Percentiles rank a stretch among this genome's conserved stretches.
These are phyloP conservation scores for Myrmecophaga tridactyla DNA, from an alignment of 2,113 vertebrate species.

Conservation along the genomic window DNA sequence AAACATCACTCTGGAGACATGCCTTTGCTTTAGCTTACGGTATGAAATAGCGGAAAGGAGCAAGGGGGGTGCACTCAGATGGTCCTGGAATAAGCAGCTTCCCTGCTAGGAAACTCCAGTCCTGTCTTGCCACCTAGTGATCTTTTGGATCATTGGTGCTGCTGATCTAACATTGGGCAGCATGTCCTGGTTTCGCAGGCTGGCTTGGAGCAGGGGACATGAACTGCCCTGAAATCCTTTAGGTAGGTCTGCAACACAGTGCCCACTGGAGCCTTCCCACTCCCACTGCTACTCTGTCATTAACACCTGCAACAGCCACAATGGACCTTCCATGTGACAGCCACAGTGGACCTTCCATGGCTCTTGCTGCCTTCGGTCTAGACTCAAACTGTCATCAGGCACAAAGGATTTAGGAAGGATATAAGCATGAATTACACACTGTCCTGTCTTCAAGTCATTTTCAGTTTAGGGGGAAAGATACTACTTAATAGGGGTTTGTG, in stretches of 20 bases:
- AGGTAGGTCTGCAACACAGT: not conserved
- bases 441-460: not conserved
- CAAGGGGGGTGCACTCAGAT: not conserved
- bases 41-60: not conserved
- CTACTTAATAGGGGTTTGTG: not conserved
- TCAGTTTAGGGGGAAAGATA: not conserved
- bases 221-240: accelerated
- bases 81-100: not conserved
- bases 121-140: constrained; percentile 26
- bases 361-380: not conserved
- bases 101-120: not conserved
- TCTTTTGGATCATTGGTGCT: not conserved
- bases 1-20: not conserved
- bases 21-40: not conserved
- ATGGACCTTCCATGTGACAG: not conserved
- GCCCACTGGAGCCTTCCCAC: accelerated
- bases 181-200: not conserved
- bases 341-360: not conserved
- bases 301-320: not conserved
- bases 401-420: not conserved
- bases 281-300: accelerated
- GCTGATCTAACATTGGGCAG: not conserved
- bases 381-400: not conserved
- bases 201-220: too few relatives aligned
- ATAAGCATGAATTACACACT: not conserved